These are phyloP conservation scores for Bombus balteatus DNA, from an alignment of 1,140 invertebrate species.

Conservation along the genomic window DNA sequence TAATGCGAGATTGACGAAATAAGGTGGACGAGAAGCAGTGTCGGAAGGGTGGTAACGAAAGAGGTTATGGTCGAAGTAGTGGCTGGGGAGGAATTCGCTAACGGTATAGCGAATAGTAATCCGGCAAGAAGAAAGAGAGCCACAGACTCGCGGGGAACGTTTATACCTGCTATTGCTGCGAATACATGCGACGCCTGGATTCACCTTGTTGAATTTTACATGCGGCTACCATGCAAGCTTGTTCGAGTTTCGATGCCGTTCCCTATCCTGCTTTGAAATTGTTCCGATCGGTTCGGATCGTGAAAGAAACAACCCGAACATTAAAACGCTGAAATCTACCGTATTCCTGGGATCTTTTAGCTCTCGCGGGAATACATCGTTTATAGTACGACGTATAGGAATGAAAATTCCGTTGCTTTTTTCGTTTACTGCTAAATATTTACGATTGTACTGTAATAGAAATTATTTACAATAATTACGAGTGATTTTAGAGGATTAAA, in stretches of 20 bases:
- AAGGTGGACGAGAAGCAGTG: slow-evolving; percentile 15
- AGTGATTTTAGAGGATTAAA: neutral
- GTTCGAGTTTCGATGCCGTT: slow-evolving; percentile 7
- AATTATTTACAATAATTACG: neutral
- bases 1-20: slow-evolving; percentile 71
- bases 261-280: slow-evolving; percentile 15
- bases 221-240: slow-evolving; percentile 48
- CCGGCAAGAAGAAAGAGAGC: slow-evolving; percentile 7
- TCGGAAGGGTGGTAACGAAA: slow-evolving; percentile 46
- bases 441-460: neutral
- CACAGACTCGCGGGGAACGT: slow-evolving; percentile 9
- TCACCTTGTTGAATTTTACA: slow-evolving; percentile 70
- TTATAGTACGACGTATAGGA: neutral
- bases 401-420: neutral
- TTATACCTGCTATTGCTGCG: slow-evolving; percentile 32
- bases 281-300: slow-evolving; percentile 16
- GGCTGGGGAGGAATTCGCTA: slow-evolving; percentile 48
- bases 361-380: neutral
- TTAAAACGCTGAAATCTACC: neutral
- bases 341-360: neutral
- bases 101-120: slow-evolving; percentile 58
- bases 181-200: slow-evolving; percentile 60
- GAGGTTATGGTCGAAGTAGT: slow-evolving; percentile 47
- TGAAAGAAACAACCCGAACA: slow-evolving; percentile 1
- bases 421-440: neutral